These are phyloP conservation scores for Synergus gifuensis DNA, from an alignment of 2,888 invertebrate genomes.

Conservation along the genomic window DNA sequence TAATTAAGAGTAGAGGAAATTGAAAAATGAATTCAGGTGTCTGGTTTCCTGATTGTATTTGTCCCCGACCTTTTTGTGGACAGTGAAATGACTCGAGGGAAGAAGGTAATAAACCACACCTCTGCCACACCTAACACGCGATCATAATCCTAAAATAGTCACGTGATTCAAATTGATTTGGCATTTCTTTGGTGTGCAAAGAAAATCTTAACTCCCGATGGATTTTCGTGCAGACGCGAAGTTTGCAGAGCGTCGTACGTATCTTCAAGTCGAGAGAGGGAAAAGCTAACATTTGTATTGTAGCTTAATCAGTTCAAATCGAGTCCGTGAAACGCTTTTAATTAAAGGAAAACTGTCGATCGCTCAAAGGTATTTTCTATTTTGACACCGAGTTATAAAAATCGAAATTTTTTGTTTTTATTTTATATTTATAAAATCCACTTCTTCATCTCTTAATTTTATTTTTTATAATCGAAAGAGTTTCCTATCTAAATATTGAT, in stretches of 20 bases:
- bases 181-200: conserved; percentile 11
- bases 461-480: too few relatives aligned
- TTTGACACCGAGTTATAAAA: not conserved
- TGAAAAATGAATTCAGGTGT: not conserved
- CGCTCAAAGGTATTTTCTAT: not conserved
- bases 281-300: not conserved
- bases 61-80: not conserved
- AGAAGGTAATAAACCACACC: conserved; percentile 34
- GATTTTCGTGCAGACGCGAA: not conserved
- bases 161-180: conserved; percentile 40
- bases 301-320: not conserved
- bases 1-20: not conserved
- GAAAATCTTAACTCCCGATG: conserved; percentile 8
- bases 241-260: conserved; percentile 13
- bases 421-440: too few relatives aligned
- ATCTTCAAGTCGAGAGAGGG: not conserved
- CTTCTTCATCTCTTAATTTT: too few relatives aligned
- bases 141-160: conserved; percentile 41
- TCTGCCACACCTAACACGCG: conserved; percentile 35
- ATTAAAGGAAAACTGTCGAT: not conserved
- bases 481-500: too few relatives aligned
- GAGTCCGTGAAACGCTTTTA: not conserved
- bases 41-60: conserved; percentile 3
- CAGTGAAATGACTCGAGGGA: conserved; percentile 5
- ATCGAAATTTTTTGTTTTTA: too few relatives aligned